Conservation (phyloP, 2,113 vertebrate genomes). For the Microcebus jonahi region DNA sequence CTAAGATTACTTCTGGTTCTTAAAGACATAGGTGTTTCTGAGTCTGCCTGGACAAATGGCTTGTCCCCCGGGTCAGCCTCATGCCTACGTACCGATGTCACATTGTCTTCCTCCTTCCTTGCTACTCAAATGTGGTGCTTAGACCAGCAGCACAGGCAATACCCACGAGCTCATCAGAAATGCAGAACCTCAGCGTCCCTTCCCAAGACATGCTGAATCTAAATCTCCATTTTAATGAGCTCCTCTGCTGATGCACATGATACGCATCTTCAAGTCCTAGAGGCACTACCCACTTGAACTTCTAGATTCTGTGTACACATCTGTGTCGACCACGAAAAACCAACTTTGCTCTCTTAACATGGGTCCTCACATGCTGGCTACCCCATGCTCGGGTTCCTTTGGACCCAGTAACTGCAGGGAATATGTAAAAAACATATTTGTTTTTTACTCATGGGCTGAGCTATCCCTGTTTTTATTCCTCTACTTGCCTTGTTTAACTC, state of each 20-base stretch:
- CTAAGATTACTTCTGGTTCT: neutral
- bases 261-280: neutral
- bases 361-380: neutral
- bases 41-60: neutral
- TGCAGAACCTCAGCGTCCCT: neutral
- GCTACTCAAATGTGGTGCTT: no score
- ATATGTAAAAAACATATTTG: neutral
- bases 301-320: neutral
- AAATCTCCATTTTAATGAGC: neutral
- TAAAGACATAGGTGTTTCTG: neutral
- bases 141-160: neutral
- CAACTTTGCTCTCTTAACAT: neutral
- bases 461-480: neutral
- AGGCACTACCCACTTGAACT: neutral
- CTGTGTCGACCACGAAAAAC: neutral
- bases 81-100: neutral
- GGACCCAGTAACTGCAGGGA: neutral
- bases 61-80: neutral
- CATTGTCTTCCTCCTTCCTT: neutral
- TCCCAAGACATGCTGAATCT: neutral
- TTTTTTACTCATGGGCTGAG: neutral
- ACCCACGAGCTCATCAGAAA: neutral
- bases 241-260: neutral
- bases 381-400: neutral
- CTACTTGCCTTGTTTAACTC: neutral